These are phyloP conservation scores for Eolophus roseicapilla DNA, from an alignment of 2,113 vertebrate species.

Conservation along the genomic window DNA sequence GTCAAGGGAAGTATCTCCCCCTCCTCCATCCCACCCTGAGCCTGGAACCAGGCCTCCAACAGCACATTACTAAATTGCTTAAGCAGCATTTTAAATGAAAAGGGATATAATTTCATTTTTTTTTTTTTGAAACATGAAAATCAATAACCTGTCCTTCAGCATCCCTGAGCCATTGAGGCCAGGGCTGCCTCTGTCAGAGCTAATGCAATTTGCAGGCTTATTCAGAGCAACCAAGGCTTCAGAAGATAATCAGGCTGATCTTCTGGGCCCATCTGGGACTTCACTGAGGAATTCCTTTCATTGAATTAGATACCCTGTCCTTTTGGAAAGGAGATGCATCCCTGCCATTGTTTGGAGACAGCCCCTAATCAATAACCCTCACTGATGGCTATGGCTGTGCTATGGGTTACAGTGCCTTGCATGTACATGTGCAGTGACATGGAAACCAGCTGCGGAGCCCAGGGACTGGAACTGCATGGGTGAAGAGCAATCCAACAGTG, in stretches of 20 bases:
- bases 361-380: constrained; percentile 76
- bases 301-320: constrained; percentile 73
- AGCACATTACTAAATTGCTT: constrained; percentile 74
- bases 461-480: not conserved
- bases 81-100: constrained; percentile 78
- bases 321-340: constrained; percentile 70
- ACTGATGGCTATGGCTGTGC: constrained; percentile 60
- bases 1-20: constrained; percentile 48
- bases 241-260: constrained; percentile 64
- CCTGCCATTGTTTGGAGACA: constrained; percentile 74
- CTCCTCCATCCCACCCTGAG: constrained; percentile 9
- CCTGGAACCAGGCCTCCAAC: constrained; percentile 55
- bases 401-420: constrained; percentile 54
- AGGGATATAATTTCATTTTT: constrained; percentile 77
- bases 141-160: constrained; percentile 78
- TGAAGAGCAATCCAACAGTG: not conserved
- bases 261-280: constrained; percentile 54
- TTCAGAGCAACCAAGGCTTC: constrained; percentile 12
- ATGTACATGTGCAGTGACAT: constrained; percentile 49
- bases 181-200: constrained; percentile 27
- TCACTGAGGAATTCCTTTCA: constrained; percentile 62
- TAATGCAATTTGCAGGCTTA: constrained; percentile 67
- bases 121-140: constrained; percentile 70
- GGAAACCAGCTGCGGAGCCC: not conserved
- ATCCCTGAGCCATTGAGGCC: constrained; percentile 61